Conservation (phyloP, 2,888 invertebrate species). For the Lepas anatifera region DNA sequence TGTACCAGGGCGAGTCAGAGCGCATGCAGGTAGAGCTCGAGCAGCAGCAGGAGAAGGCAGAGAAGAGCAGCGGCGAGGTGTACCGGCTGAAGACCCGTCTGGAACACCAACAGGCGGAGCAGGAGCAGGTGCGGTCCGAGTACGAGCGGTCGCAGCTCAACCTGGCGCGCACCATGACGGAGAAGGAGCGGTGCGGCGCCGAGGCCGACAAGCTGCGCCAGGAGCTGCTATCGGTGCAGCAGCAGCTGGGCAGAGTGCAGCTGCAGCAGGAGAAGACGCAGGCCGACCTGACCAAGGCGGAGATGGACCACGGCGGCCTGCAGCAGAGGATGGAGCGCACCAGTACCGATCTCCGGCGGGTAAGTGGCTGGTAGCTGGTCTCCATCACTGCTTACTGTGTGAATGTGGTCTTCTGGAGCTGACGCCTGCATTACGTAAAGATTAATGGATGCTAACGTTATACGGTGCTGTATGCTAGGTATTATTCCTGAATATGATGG, state of each 20-base stretch:
- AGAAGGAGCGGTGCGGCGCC: conserved; percentile 25
- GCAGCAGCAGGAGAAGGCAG: conserved; percentile 77
- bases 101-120: conserved; percentile 89
- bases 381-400: too few relatives aligned
- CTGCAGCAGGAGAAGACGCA: conserved; percentile 83
- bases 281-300: conserved; percentile 73
- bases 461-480: too few relatives aligned
- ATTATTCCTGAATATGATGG: too few relatives aligned
- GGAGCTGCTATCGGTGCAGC: conserved; percentile 72
- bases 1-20: conserved; percentile 82
- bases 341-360: conserved; percentile 66
- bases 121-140: conserved; percentile 82
- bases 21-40: conserved; percentile 69
- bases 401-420: too few relatives aligned
- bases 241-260: conserved; percentile 38
- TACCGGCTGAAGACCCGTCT: conserved; percentile 84
- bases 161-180: conserved; percentile 36
- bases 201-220: conserved; percentile 66
- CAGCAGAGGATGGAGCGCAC: conserved; percentile 79
- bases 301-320: conserved; percentile 76
- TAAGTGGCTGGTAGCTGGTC: conserved; percentile 36
- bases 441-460: neutral
- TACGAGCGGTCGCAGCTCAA: conserved; percentile 74
- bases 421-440: too few relatives aligned
- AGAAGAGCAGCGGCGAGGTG: conserved; percentile 88